phyloP scores from a whole-genome alignment of 2,888 invertebrate species.

The Plutella xylostella region DNA sequence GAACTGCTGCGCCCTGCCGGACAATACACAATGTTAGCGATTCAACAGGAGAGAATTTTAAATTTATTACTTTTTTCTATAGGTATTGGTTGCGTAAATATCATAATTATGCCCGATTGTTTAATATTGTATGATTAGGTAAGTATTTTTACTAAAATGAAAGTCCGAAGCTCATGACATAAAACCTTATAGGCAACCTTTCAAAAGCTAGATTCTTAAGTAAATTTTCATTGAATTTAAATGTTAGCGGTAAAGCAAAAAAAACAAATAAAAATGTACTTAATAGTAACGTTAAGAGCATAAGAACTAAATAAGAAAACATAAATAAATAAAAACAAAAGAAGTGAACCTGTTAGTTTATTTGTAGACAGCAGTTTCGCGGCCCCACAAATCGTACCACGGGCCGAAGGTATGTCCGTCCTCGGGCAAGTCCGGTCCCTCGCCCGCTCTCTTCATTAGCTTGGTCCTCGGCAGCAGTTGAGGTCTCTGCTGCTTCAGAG shows the following conservation, averaged over 20 bases:
- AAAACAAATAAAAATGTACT: slow-evolving; percentile 19
- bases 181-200: too few relatives aligned
- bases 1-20: slow-evolving; percentile 86
- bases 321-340: slow-evolving; percentile 20
- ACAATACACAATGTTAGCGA: too few relatives aligned
- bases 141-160: too few relatives aligned
- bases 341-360: slow-evolving; percentile 40
- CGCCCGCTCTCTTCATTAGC: slow-evolving; percentile 69
- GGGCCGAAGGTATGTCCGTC: slow-evolving; percentile 84
- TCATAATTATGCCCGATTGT: too few relatives aligned
- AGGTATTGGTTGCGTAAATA: too few relatives aligned
- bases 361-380: slow-evolving; percentile 75
- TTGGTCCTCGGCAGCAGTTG: slow-evolving; percentile 79
- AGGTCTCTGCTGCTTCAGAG: slow-evolving; percentile 60
- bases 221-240: too few relatives aligned
- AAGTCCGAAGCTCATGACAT: too few relatives aligned
- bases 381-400: slow-evolving; percentile 90
- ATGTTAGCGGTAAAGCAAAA: slow-evolving; percentile 16
- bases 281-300: slow-evolving; percentile 11
- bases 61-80: too few relatives aligned
- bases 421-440: slow-evolving; percentile 60
- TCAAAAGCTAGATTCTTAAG: too few relatives aligned
- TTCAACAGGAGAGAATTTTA: too few relatives aligned
- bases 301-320: slow-evolving; percentile 15
- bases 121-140: too few relatives aligned